Base-by-base conservation (phyloP, 2,113 vertebrate species). In the Prinia subflava region DNA sequence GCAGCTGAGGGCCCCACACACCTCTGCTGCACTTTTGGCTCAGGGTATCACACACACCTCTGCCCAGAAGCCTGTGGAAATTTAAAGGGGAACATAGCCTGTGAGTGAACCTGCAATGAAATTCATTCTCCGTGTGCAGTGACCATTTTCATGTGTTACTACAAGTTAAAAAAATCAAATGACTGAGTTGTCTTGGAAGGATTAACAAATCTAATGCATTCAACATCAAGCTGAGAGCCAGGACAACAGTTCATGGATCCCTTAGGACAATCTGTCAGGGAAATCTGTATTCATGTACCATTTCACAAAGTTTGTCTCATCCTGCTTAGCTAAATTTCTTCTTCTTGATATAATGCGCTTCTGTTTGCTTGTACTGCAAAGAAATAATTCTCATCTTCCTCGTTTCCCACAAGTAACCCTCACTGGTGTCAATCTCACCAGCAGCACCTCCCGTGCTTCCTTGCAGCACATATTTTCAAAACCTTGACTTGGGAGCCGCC, bases 21-120 rank as follows among this genome's bases (percentile, higher is more conserved):
- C 13, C 25, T 47, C 69, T 17, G 19, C 31, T n/a, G 35, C 11
- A 11, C 33, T 22, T 80, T 11, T n/a, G 73, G n/a, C 28, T 71
- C 37, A 3, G 24, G 21, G 15, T 3, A 2, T 11, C 18, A 10
- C 18, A 7, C 1, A 3, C 0, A 16, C 12, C 19, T 67, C 37
- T 83, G 67, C 15, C 21, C 39, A 81, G 59, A 59, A 83, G 28
- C 22, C 56, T n/a, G 10, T 4, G 23, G 50, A 74, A 47, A 28
- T 46, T 35, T 68, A 31, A 56, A 77, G 12, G 13, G 42, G 20
- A 69, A 11, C 10, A 8, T 2, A 9, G 27, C 13, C 70, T 52
- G 7, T 21, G 53, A 73, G 27, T 39, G 71, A 68, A 46, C 4
- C 19, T 24, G 5, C 13, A 25, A 24, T 21, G 35, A 57, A 73